Base-by-base conservation (phyloP, 2,888 invertebrate genomes). In the Cerastis rubricosa region DNA sequence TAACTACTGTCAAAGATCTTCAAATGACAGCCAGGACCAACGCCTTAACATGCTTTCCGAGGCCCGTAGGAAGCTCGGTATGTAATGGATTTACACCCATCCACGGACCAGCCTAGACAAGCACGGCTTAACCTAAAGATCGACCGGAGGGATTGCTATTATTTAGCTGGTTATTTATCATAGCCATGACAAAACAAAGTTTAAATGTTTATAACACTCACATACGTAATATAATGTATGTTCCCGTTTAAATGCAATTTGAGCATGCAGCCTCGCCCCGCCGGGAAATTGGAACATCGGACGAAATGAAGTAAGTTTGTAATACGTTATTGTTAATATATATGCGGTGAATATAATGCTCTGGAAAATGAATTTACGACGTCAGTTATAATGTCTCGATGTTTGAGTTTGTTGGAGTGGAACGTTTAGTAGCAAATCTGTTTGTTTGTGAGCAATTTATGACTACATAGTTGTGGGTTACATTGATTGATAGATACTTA, bases 171-270 rank as follows among this genome's bases (percentile, higher is more conserved):
- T 35, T 35, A 35, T 35, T 35, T 3, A 35, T 35, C 35, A 35
- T 35, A 35, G 40, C 7, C 49, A 35, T 76, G 40, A 64, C 71
- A 76, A 72, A 80, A 72, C 81, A 71, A 75, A 51, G 40, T 57
- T 65, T 67, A 61, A 57, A 71, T 75, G 69, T 73, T 43, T 43
- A 57, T 63, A 59, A 29, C 35, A 73, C 47, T 61, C 59, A 35
- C 49, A 61, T 49, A 64, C 45, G 49, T 54, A 59, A 45, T 29
- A 68, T 57, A 66, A 61, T 71, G 19, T 83, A 74, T 43, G 73
- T 69, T 49, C 40, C 45, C 59, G 59, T 71, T 69, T 78, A 78
- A 84, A 85, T 85, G 85, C 81, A 87, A 84, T 84, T 84, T 47
- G 63, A 70, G 71, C 25, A 61, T 64, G 74, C 76, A 80, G 11